Percentiles rank a stretch among this genome's conserved stretches.
phyloP scores from a whole-genome alignment of 2,888 invertebrate genomes.

The Mimumesa dahlbomi region DNA sequence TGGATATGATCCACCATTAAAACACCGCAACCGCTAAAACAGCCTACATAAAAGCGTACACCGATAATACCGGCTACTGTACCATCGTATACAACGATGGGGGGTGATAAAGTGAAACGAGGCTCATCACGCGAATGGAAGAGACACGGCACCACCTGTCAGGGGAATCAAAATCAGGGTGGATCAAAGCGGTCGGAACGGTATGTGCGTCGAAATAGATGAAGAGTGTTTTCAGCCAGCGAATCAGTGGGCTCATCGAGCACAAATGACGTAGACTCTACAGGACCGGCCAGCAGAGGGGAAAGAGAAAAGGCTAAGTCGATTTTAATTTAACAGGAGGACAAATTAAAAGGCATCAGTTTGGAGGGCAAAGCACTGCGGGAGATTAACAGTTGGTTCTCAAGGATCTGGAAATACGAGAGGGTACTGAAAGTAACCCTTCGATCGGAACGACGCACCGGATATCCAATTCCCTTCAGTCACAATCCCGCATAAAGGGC shows the following conservation, averaged over 20 bases:
- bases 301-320: constrained; percentile 62
- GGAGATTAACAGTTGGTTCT: constrained; percentile 59
- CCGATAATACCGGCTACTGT: constrained; percentile 39
- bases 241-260: constrained; percentile 40
- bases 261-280: constrained; percentile 20
- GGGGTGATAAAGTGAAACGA: constrained; percentile 61
- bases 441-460: constrained; percentile 48
- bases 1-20: constrained; percentile 38
- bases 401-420: constrained; percentile 38
- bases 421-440: constrained; percentile 40
- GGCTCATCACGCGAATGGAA: constrained; percentile 61
- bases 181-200: constrained; percentile 54
- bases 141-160: constrained; percentile 49
- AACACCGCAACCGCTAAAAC: constrained; percentile 37
- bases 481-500: constrained; percentile 22
- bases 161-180: constrained; percentile 52
- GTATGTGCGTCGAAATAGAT: constrained; percentile 42
- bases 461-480: constrained; percentile 48
- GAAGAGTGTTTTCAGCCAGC: constrained; percentile 38
- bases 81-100: constrained; percentile 27
- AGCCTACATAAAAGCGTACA: constrained; percentile 43
- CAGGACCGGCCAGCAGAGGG: neutral
- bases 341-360: constrained; percentile 75
- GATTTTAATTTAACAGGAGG: constrained; percentile 73
- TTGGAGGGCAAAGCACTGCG: constrained; percentile 56